Conservation (phyloP, 2,888 invertebrate species). For the Synergus japonicus region DNA sequence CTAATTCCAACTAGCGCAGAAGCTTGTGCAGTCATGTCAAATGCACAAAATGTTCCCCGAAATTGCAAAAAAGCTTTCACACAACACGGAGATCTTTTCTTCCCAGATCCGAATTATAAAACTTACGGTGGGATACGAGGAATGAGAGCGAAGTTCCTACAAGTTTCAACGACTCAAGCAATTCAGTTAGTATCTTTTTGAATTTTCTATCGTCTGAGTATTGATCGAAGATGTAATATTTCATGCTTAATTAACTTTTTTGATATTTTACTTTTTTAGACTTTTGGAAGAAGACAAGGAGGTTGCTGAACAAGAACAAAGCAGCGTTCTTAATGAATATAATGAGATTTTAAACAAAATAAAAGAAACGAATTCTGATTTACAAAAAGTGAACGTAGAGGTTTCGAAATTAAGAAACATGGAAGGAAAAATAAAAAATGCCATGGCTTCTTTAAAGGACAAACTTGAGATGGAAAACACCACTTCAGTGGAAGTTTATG, state of each 20-base stretch:
- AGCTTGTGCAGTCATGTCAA: slow-evolving; percentile 85
- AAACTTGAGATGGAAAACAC: slow-evolving; percentile 57
- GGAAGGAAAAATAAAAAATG: slow-evolving; percentile 57
- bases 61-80: slow-evolving; percentile 85
- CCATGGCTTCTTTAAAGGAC: slow-evolving; percentile 64
- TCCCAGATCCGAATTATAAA: slow-evolving; percentile 88
- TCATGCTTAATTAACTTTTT: neutral
- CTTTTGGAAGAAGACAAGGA: slow-evolving; percentile 65
- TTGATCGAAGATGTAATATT: neutral
- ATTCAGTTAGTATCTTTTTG: slow-evolving; percentile 77
- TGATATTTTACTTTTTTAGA: slow-evolving; percentile 53
- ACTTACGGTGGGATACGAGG: slow-evolving; percentile 82
- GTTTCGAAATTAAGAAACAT: slow-evolving; percentile 56
- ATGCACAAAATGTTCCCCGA: slow-evolving; percentile 82
- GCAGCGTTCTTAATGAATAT: slow-evolving; percentile 46
- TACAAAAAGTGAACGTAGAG: slow-evolving; percentile 52
- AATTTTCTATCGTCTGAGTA: neutral
- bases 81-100: slow-evolving; percentile 83
- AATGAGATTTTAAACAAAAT: slow-evolving; percentile 57
- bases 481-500: slow-evolving; percentile 62
- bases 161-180: slow-evolving; percentile 83
- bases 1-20: slow-evolving; percentile 85
- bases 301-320: slow-evolving; percentile 54
- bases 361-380: slow-evolving; percentile 56
- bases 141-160: slow-evolving; percentile 80